Evolutionary conservation across 2,113 vertebrate species (phyloP).

Genomic region (Ctenomys sociabilis): DNA sequence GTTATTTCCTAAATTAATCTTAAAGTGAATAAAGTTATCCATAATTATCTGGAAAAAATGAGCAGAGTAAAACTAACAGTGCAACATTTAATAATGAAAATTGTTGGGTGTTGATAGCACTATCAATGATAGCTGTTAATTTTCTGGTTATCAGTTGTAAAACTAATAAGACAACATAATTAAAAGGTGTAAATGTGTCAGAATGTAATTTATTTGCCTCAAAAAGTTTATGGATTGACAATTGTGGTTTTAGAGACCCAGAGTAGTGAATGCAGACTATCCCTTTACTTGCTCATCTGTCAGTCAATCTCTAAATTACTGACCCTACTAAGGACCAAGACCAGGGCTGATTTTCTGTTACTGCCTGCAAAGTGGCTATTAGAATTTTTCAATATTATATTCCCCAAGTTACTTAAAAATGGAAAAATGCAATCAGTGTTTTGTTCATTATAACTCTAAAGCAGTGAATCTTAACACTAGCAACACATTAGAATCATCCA

Average conservation of each 20-base stretch:
- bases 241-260: neutral
- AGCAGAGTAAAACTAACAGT: neutral
- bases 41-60: neutral
- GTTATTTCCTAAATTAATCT: constrained; percentile 45
- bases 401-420: constrained; percentile 63
- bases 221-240: neutral
- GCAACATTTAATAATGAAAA: constrained; percentile 56
- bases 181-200: constrained; percentile 59
- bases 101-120: neutral
- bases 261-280: neutral
- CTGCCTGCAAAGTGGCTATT: neutral
- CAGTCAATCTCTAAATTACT: constrained; percentile 38
- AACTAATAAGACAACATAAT: constrained; percentile 65
- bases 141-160: constrained; percentile 62
- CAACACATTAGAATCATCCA: constrained; percentile 1
- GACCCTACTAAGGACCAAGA: constrained; percentile 38
- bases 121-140: constrained; percentile 34
- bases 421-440: constrained; percentile 57
- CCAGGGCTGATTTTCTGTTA: constrained; percentile 28
- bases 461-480: constrained; percentile 40
- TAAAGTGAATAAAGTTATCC: constrained; percentile 53
- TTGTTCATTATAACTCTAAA: constrained; percentile 64
- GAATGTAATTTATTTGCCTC: constrained; percentile 62
- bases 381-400: constrained; percentile 62
- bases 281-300: neutral